Evolutionary conservation across 2,113 vertebrate species (phyloP), one percentile per base, ranked within the genome.

Genomic region (Rhizomys pruinosus): DNA sequence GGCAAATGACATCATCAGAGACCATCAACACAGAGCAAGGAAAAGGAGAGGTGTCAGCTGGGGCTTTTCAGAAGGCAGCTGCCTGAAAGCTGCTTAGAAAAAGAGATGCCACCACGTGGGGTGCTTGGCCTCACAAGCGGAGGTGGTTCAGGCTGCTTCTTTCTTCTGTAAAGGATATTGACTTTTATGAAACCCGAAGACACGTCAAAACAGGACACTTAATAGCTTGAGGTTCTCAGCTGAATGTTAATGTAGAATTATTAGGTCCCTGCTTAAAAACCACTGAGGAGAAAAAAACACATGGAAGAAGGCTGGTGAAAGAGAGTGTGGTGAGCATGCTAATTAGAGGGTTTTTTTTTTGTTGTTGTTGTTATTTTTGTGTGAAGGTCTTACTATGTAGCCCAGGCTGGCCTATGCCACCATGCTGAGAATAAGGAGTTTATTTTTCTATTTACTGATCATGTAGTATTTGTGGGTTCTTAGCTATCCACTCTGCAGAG

Each of bases 361-460:
- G 39, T n/a, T 86, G n/a, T n/a, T n/a, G n/a, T 39, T 76, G 25
- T 39, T 82, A 42, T 25, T 64, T 64, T 64, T 82, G 39, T 64
- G 25, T 64, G 37, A 42, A 39, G 39, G 27, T 80, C 78, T 64
- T 44, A 17, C 61, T 44, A 20, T 17, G 12, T 47, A 42, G 39
- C 27, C 59, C 10, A 44, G 29, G 61, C 63, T 44, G 10, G 27
- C 79, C 27, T 19, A n/a, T 32, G 25, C 17, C 37, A 32, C 16
- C 11, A 5, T 64, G 61, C 42, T 66, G 5, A 47, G 39, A 39
- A 44, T 55, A 55, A 22, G 4, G 29, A 25, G 20, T 52, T 69
- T 72, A 59, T 42, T 71, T 77, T 87, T 76, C 71, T 37, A 89
- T 52, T 57, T 59, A 85, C 84, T 37, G 3, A 52, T n/a, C n/a